These are phyloP conservation scores for Batillaria attramentaria DNA, from an alignment of 1,140 invertebrate species.

Conservation along the genomic window DNA sequence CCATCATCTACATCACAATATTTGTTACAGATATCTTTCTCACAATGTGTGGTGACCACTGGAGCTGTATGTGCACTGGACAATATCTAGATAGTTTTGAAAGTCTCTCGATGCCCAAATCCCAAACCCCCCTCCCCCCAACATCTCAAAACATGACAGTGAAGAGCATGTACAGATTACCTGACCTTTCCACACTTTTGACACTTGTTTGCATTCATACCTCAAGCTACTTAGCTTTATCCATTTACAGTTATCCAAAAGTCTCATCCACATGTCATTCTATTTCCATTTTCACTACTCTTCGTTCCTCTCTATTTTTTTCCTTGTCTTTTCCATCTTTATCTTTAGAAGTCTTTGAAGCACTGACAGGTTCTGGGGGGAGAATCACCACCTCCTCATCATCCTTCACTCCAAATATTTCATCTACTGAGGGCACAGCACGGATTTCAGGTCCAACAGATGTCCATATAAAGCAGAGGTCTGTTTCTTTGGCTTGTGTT, in stretches of 20 bases:
- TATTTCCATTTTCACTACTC: constrained; percentile 32
- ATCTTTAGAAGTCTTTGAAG: constrained; percentile 34
- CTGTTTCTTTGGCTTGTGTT: constrained; percentile 60
- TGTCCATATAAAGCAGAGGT: constrained; percentile 72
- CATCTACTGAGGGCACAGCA: constrained; percentile 63
- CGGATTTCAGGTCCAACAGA: constrained; percentile 66
- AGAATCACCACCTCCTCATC: constrained; percentile 16
- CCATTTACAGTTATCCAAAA: too few species aligned
- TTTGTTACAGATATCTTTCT: too few species aligned
- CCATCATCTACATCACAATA: too few species aligned
- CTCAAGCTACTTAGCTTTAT: not conserved
- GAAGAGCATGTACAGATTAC: too few species aligned
- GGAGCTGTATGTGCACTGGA: too few species aligned
- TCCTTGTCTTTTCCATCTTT: constrained; percentile 37
- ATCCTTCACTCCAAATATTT: constrained; percentile 63
- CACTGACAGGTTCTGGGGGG: not conserved
- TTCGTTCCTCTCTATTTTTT: constrained; percentile 26
- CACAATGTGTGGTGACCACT: too few species aligned
- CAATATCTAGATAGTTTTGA: too few species aligned
- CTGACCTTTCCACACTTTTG: too few species aligned
- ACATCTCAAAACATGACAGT: too few species aligned
- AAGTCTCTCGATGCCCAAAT: too few species aligned
- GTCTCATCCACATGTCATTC: not conserved
- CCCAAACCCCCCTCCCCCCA: too few species aligned
- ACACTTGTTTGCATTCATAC: too few species aligned